Conservation (phyloP, 2,888 invertebrate species). For the Zele albiditarsus region DNA sequence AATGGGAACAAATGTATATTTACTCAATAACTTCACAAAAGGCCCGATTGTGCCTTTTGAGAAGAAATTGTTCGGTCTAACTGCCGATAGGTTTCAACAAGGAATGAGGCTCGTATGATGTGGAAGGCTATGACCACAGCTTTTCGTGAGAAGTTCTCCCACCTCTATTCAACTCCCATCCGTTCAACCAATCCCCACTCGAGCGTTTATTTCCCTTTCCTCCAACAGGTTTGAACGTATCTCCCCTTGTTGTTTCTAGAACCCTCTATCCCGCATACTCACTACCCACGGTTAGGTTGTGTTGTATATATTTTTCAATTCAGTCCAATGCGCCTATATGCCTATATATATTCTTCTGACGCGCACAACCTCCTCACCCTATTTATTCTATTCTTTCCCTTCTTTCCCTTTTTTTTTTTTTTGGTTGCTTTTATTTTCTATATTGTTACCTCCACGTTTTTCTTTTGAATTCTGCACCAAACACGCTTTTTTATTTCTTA, state of each 20-base stretch:
- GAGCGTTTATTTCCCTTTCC: slow-evolving; percentile 35
- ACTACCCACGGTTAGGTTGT: not conserved
- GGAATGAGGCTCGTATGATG: slow-evolving; percentile 60
- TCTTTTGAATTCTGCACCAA: not conserved
- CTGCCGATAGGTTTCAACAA: slow-evolving; percentile 53
- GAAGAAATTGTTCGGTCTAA: slow-evolving; percentile 34
- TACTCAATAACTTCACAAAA: slow-evolving; percentile 7
- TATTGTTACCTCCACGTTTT: slow-evolving; percentile 1
- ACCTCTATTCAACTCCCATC: slow-evolving; percentile 43
- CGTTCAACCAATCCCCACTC: slow-evolving; percentile 26
- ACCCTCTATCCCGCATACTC: slow-evolving; percentile 8
- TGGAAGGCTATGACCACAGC: slow-evolving; percentile 53
- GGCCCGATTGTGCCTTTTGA: not conserved
- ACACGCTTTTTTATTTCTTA: not conserved
- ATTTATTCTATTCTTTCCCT: not conserved
- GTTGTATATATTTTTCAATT: slow-evolving; percentile 14
- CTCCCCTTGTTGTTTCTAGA: not conserved
- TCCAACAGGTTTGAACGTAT: slow-evolving; percentile 16
- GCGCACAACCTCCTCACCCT: not conserved
- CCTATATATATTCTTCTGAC: not conserved
- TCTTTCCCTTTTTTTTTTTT: not conserved
- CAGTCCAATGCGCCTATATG: not conserved
- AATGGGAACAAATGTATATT: slow-evolving; percentile 1
- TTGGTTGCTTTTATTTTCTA: not conserved
- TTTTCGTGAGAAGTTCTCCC: slow-evolving; percentile 47